Evolutionary conservation across 2,888 invertebrate genomes (phyloP).

Genomic region (Coronaproctus castanopsis): DNA sequence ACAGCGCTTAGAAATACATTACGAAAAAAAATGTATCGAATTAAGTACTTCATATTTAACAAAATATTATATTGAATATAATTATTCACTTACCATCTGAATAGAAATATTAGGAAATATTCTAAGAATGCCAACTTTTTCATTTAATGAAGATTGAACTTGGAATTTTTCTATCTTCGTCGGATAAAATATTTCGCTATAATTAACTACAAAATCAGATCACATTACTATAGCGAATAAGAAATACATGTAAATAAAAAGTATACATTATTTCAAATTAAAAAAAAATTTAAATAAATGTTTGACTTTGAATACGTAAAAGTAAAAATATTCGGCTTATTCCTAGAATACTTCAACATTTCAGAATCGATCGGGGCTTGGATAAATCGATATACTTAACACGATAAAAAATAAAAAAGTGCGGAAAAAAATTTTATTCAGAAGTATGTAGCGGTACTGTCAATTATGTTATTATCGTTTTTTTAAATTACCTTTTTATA

Average conservation of each 20-base stretch:
- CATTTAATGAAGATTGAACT: conserved; percentile 51
- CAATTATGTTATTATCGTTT: no score
- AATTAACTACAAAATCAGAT: conserved; percentile 34
- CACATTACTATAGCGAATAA: neutral
- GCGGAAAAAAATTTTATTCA: no score
- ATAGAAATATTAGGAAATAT: conserved; percentile 80
- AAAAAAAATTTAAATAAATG: neutral
- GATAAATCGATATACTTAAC: no score
- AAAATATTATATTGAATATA: no score
- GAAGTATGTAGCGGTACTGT: no score
- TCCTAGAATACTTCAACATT: no score
- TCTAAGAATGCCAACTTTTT: conserved; percentile 65
- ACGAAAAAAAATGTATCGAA: neutral
- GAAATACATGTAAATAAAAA: neutral
- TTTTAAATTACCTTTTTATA: no score
- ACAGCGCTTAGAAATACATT: neutral
- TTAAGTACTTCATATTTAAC: neutral
- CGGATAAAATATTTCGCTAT: conserved; percentile 39
- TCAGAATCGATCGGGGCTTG: no score
- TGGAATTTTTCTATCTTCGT: conserved; percentile 41
- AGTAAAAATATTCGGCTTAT: neutral
- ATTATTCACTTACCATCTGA: conserved; percentile 39
- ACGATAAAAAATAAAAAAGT: no score
- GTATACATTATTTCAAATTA: neutral
- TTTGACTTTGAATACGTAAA: conserved; percentile 1